Percentiles rank a stretch among this genome's conserved stretches.
These are phyloP conservation scores for Onychomys torridus DNA, from an alignment of 2,797 vertebrate species.

Conservation along the genomic window DNA sequence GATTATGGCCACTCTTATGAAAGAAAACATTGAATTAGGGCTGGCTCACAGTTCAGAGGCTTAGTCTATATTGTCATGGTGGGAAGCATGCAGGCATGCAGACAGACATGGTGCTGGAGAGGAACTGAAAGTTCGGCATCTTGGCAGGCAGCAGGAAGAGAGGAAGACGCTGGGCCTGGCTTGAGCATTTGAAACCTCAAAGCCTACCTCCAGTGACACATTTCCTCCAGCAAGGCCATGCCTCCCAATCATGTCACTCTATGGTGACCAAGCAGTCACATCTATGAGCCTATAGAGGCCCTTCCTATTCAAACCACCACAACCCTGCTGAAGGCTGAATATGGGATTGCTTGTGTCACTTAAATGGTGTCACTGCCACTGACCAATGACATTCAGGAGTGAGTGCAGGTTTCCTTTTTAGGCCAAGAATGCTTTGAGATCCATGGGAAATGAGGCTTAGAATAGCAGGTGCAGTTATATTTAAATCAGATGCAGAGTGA, in stretches of 20 bases:
- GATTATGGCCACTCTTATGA: not conserved
- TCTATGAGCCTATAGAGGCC: not conserved
- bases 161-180: not conserved
- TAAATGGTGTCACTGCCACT: not conserved
- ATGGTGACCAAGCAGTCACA: not conserved
- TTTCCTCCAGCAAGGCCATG: not conserved
- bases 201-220: not conserved
- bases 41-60: not conserved
- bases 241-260: not conserved
- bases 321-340: not conserved
- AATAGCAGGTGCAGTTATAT: not conserved
- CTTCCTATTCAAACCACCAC: not conserved
- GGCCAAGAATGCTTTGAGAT: slow-evolving; percentile 40
- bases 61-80: not conserved
- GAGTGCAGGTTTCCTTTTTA: not conserved
- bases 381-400: slow-evolving; percentile 19
- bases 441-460: slow-evolving; percentile 6
- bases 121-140: not conserved
- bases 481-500: not conserved
- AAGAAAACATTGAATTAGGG: not conserved
- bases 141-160: not conserved
- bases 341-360: not conserved
- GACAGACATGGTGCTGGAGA: not conserved
- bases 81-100: not conserved
- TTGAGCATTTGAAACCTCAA: not conserved